Evolutionary conservation across 2,113 vertebrate genomes (phyloP).

Genomic region (Siniperca chuatsi): DNA sequence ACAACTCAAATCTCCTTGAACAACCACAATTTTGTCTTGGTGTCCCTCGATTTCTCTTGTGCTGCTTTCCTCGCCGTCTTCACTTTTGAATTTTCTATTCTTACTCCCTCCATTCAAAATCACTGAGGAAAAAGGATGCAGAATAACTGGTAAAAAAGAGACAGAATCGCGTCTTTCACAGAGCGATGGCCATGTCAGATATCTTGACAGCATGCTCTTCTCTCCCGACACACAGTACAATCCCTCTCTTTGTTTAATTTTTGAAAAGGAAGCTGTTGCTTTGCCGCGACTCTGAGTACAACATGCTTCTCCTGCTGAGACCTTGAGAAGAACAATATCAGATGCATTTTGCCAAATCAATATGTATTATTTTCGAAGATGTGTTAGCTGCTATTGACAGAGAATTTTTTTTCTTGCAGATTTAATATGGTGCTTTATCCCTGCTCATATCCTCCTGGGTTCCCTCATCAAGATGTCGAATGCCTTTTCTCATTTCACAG

Average conservation of each 20-base stretch:
- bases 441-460: slow-evolving; percentile 30
- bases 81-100: not conserved
- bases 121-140: slow-evolving; percentile 5
- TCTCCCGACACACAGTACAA: slow-evolving; percentile 2
- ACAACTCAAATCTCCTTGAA: not conserved
- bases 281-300: not conserved
- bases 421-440: slow-evolving; percentile 51
- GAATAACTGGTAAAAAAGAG: not conserved
- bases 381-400: slow-evolving; percentile 41
- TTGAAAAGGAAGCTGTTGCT: slow-evolving; percentile 47
- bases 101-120: not conserved
- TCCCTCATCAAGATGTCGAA: slow-evolving; percentile 40
- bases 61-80: not conserved
- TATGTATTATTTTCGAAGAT: slow-evolving; percentile 64
- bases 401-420: slow-evolving; percentile 4
- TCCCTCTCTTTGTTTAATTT: slow-evolving; percentile 48
- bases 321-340: slow-evolving; percentile 60
- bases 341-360: slow-evolving; percentile 60
- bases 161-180: slow-evolving; percentile 25
- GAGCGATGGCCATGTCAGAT: slow-evolving; percentile 42
- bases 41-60: not conserved
- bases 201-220: slow-evolving; percentile 35
- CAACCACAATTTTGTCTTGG: not conserved
- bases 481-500: slow-evolving; percentile 36
- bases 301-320: slow-evolving; percentile 25